Base-by-base conservation (phyloP, 2,888 invertebrate species). In the Euphydryas editha region DNA sequence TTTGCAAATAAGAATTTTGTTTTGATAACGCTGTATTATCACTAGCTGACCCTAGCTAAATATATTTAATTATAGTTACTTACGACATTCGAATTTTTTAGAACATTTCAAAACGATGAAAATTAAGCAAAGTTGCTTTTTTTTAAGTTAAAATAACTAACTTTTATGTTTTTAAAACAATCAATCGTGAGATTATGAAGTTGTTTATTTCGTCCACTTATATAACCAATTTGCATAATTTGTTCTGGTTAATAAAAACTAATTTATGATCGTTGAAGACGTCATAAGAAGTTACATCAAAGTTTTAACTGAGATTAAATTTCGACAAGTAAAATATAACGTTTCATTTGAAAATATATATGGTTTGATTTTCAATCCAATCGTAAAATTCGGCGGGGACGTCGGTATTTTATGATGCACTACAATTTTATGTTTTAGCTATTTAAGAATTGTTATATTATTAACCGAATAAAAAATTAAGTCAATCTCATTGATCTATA, bases 201-300 rank as follows among this genome's bases (percentile, higher is more conserved):
- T 13, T 36, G 36, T 36, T 54, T 36, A 17, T 54, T 36, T 54
- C 15, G 30, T 54, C n/a, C 17, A 30, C 17, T 54, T 36, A 36
- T 30, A 54, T 39, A 57, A 58, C 58, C 62, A 51, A 66, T 62
- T 57, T 51, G 13, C 21, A 58, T 44, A 65, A 61, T 39, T 57
- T 20, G 36, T 15, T 44, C 61, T 13, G 13, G 57, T 44, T 57
- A 51, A 62, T 36, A 47, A 62, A 51, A 66, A 44, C 17, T 30
- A 18, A 58, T 54, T 58, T 36, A 46, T 56, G 54, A 54, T 30
- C 44, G 17, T 7, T 20, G 15, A n/a, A 18, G 62, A 39, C 24
- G 47, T 57, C 47, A 47, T 36, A 24, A 3, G 42, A 24, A 13
- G 21, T 49, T 15, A 51, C n/a, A 21, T 24, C 21, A 51, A 13